phyloP scores from a whole-genome alignment of 2,113 vertebrate genomes.

The Elanoides forficatus region DNA sequence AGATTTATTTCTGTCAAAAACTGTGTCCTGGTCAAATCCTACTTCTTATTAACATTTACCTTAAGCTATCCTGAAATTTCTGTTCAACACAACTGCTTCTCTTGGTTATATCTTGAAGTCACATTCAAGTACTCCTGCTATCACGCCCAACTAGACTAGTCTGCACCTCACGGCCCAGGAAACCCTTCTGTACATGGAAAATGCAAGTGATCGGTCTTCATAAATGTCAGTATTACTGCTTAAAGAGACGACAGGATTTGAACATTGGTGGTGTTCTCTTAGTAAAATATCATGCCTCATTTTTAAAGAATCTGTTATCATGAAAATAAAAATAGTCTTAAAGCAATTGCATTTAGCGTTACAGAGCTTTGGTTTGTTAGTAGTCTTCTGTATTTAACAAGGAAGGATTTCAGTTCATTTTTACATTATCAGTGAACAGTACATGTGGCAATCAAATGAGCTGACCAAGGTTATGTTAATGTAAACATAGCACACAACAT shows the following conservation, averaged over 20 bases:
- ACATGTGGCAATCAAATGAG: neutral
- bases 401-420: neutral
- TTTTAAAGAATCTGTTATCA: neutral
- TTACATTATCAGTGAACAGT: neutral
- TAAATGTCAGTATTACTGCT: neutral
- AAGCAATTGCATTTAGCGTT: neutral
- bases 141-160: neutral
- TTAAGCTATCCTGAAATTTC: neutral
- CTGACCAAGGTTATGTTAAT: neutral
- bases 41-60: neutral
- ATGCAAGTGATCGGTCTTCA: neutral
- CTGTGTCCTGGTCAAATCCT: neutral
- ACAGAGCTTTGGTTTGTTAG: neutral
- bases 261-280: fast-evolving
- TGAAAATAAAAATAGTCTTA: neutral
- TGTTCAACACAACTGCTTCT: neutral
- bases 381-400: neutral
- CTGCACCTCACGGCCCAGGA: neutral
- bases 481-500: neutral
- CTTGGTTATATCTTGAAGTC: neutral
- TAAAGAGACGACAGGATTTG: neutral
- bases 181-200: neutral
- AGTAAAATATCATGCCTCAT: neutral
- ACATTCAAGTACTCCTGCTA: neutral
- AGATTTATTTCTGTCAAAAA: neutral